Conservation (phyloP, 2,797 vertebrate species). For the Lycodopsis pacificus region DNA sequence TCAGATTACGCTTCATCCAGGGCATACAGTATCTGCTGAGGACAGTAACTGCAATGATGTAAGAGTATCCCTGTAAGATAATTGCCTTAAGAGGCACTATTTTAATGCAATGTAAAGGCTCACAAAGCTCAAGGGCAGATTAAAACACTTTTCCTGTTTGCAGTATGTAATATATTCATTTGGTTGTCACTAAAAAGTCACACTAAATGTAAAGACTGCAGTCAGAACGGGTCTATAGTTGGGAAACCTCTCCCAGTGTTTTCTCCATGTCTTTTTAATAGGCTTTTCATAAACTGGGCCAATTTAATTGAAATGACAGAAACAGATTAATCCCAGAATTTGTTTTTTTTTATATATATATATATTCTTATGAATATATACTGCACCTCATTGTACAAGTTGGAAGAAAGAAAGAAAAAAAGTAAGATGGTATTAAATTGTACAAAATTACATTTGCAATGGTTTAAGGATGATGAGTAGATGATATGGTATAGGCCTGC, state of each 20-base stretch:
- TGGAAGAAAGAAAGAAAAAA: not conserved
- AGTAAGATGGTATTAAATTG: slow-evolving; percentile 23
- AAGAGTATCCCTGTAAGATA: slow-evolving; percentile 50
- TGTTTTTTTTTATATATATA: not conserved
- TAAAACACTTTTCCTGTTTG: slow-evolving; percentile 48
- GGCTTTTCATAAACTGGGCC: slow-evolving; percentile 50
- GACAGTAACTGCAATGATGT: slow-evolving; percentile 48
- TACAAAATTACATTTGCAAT: slow-evolving; percentile 18
- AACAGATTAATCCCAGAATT: slow-evolving; percentile 41
- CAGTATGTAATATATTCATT: slow-evolving; percentile 34
- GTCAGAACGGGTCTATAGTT: not conserved
- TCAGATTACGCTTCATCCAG: slow-evolving; percentile 71
- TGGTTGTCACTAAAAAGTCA: slow-evolving; percentile 27
- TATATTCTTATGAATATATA: slow-evolving; percentile 40
- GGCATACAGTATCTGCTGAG: slow-evolving; percentile 56
- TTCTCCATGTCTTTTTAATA: slow-evolving; percentile 28
- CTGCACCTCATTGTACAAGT: slow-evolving; percentile 27
- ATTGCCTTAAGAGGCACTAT: slow-evolving; percentile 52
- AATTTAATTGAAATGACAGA: slow-evolving; percentile 60
- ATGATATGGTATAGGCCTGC: slow-evolving; percentile 9
- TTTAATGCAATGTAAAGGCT: slow-evolving; percentile 57
- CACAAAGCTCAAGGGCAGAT: slow-evolving; percentile 57
- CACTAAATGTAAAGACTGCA: slow-evolving; percentile 17
- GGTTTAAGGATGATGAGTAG: slow-evolving; percentile 19
- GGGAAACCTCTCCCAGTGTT: slow-evolving; percentile 26